A percentile compares a stretch with the other conserved stretches of the same genome.
These are phyloP conservation scores for Toxotes jaculatrix DNA, from an alignment of 2,113 vertebrate genomes.

Conservation along the genomic window DNA sequence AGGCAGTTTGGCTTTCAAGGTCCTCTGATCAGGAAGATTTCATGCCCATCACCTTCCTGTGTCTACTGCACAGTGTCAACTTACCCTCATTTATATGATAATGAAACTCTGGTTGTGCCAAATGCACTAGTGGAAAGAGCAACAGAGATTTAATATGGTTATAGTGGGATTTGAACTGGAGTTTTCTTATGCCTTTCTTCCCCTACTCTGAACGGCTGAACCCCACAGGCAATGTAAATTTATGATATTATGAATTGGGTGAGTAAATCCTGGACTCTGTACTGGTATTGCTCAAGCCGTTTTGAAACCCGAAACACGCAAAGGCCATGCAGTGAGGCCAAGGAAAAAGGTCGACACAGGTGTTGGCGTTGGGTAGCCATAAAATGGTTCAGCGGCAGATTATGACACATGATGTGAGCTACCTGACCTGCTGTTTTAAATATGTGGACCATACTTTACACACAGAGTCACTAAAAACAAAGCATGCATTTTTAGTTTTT, in stretches of 20 bases:
- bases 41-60: conserved; percentile 4
- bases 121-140: background rate
- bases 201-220: background rate
- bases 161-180: conserved; percentile 7
- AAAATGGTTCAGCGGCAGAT: background rate
- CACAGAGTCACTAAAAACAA: background rate
- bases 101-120: conserved; percentile 20
- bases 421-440: conserved; percentile 31
- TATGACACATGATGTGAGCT: conserved; percentile 23
- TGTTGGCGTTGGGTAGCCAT: conserved; percentile 11
- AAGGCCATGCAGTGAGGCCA: background rate
- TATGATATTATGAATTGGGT: conserved; percentile 28
- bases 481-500: conserved; percentile 4
- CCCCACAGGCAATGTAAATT: conserved; percentile 36
- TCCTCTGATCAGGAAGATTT: conserved; percentile 7
- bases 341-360: conserved; percentile 8
- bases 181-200: background rate
- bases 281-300: conserved; percentile 37
- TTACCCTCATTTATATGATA: conserved; percentile 31
- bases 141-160: conserved; percentile 30
- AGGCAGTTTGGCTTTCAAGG: background rate
- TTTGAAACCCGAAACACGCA: conserved; percentile 20
- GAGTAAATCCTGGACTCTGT: conserved; percentile 38
- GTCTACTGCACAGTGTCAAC: conserved; percentile 4
- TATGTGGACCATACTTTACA: background rate